Evolutionary conservation across 2,797 vertebrate species (phyloP).

Genomic region (Sibirionetta formosa): DNA sequence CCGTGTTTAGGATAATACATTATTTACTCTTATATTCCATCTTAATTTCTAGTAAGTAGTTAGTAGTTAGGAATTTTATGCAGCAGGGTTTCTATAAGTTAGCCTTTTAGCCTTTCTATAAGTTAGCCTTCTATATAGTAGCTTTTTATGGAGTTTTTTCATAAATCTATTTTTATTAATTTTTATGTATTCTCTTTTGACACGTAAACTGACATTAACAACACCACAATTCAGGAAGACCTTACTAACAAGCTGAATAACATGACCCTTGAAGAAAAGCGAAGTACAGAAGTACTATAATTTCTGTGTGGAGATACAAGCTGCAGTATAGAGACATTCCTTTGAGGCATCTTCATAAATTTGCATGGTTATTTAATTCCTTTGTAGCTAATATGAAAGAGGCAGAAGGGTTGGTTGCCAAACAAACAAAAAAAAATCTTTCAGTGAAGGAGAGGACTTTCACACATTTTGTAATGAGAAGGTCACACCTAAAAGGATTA

Average conservation of each 20-base stretch:
- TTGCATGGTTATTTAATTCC: slow-evolving; percentile 5
- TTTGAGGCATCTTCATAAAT: slow-evolving; percentile 21
- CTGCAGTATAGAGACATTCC: background rate
- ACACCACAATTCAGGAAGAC: background rate
- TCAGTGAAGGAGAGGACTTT: slow-evolving; percentile 21
- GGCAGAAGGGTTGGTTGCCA: background rate
- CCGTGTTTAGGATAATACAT: background rate
- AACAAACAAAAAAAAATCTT: background rate
- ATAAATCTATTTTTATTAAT: background rate
- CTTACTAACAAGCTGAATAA: background rate
- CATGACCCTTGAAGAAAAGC: background rate
- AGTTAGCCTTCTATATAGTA: background rate
- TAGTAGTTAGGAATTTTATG: background rate
- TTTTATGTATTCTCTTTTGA: background rate
- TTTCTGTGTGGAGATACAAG: background rate
- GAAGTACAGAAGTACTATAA: background rate
- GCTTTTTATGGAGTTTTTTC: rapidly evolving
- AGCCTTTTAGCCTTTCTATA: background rate
- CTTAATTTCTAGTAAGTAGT: background rate
- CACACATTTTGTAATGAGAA: background rate
- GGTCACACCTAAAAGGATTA: background rate
- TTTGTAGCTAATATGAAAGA: slow-evolving; percentile 27
- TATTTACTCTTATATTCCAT: background rate
- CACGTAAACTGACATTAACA: background rate
- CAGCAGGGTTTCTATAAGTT: background rate